Percentiles rank a stretch among this genome's conserved stretches.
Evolutionary conservation across 2,797 vertebrate species (phyloP).

Genomic region (Anguilla obscura): DNA sequence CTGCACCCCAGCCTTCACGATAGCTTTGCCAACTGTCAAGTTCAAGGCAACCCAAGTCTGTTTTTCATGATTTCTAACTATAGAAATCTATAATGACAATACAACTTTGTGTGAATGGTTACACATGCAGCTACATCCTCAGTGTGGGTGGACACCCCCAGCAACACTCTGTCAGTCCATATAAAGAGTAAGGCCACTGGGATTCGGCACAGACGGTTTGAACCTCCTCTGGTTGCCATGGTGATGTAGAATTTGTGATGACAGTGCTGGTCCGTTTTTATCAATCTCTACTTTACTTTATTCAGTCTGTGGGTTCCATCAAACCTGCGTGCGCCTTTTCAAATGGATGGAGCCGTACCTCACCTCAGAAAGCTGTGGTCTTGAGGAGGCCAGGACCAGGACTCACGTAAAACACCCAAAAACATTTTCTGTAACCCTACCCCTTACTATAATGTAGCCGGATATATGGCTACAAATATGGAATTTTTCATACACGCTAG

Average conservation of each 20-base stretch:
- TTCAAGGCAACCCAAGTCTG: not conserved
- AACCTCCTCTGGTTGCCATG: not conserved
- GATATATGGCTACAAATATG: not conserved
- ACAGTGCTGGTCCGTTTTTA: not conserved
- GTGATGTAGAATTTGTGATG: not conserved
- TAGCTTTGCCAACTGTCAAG: too few relatives aligned
- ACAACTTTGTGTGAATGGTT: not conserved
- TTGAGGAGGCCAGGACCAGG: not conserved
- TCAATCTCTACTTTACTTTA: not conserved
- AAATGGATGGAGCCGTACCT: too few relatives aligned
- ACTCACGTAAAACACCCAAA: not conserved
- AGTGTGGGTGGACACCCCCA: not conserved
- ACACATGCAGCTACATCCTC: not conserved
- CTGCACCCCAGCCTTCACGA: too few relatives aligned
- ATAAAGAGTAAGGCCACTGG: not conserved
- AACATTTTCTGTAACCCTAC: not conserved
- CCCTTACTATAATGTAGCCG: not conserved
- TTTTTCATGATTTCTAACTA: not conserved
- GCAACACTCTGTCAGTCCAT: not conserved
- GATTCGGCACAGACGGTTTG: not conserved
- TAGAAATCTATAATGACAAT: not conserved
- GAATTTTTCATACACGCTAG: too few relatives aligned
- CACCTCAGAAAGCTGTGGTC: too few relatives aligned
- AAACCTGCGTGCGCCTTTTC: not conserved
- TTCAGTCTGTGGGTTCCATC: not conserved